Evolutionary conservation across 1,140 invertebrate genomes (phyloP), one percentile per base, ranked within the genome.

Genomic region (Lanistes nyassanus): DNA sequence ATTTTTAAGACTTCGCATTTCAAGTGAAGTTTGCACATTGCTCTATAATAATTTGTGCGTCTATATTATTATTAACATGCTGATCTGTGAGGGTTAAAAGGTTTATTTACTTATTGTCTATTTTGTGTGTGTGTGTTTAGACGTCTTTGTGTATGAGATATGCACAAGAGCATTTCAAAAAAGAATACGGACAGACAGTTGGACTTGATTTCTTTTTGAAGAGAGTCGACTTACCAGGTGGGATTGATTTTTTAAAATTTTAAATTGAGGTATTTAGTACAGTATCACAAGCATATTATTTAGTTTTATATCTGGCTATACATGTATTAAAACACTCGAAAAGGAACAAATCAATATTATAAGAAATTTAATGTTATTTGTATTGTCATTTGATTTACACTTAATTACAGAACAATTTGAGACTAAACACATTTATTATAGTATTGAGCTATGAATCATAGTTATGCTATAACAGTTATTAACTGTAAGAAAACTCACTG

Each of bases 171-270:
- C 92, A 94, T 82, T 95, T 94, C 90, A 92, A 91, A 72, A 93
- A 94, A 89, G 92, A 92, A 85, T 95, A 94, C 81, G 87, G 86
- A 81, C 86, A 91, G 81, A 96, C 95, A 5, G 90, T 93, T 70
- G 95, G 95, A 58, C 92, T 96, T 2, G 95, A 97, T 83, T 95
- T 95, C 88, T 94, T 93, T 84, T 88, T 93, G 42, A 94, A 94
- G 83, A 91, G 93, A 83, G 88, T 94, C 70, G 90, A 92, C 73
- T 86, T 96, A 78, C 93, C 93, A 77, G 92, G 91, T 79, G 92
- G 91, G 36, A 2, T n/a, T 60, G 26, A n/a, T n/a, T n/a, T n/a
- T 34, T 60, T 26, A 29, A 3, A 16, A 55, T 55, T n/a, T 36
- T 34, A 55, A 55, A 34, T 67, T 7, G n/a, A n/a, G n/a, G n/a